Conservation (phyloP, 1,140 invertebrate genomes). For the Drosophila obscura region DNA sequence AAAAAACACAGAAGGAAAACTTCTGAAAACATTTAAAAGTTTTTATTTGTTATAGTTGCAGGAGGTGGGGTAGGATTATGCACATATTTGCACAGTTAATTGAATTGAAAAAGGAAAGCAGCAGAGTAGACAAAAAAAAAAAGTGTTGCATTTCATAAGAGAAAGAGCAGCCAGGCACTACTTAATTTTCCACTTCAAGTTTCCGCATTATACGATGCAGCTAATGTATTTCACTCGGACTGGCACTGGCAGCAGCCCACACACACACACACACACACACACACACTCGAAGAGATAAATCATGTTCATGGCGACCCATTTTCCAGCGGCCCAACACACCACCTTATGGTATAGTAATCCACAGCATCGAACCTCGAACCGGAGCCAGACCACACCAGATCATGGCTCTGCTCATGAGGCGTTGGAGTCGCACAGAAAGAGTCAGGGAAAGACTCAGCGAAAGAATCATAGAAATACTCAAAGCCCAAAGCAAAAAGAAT, state of each 20-base stretch:
- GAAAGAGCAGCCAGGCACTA: neutral
- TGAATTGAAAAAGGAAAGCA: slow-evolving; percentile 5
- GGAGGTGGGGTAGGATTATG: no score
- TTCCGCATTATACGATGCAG: slow-evolving; percentile 4
- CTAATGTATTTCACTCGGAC: slow-evolving; percentile 4
- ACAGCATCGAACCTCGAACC: slow-evolving; percentile 25
- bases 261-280: slow-evolving; percentile 16
- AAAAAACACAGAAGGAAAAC: neutral
- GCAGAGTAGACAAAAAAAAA: slow-evolving; percentile 3
- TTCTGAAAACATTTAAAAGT: no score
- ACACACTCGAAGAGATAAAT: slow-evolving; percentile 33
- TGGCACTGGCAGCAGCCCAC: neutral
- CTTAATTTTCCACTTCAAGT: neutral
- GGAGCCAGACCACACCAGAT: slow-evolving; percentile 35
- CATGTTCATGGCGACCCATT: slow-evolving; percentile 42
- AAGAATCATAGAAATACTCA: no score
- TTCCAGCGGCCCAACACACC: slow-evolving; percentile 13
- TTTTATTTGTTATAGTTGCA: no score
- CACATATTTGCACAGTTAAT: no score
- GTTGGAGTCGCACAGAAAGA: slow-evolving; percentile 1
- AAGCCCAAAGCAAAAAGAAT: no score
- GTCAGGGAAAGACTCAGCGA: no score
- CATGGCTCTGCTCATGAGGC: slow-evolving; percentile 3
- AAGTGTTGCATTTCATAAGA: slow-evolving; percentile 7
- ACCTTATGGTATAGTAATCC: slow-evolving; percentile 26